Base-by-base conservation (phyloP, 2,113 vertebrate genomes). In the Furnarius figulus region DNA sequence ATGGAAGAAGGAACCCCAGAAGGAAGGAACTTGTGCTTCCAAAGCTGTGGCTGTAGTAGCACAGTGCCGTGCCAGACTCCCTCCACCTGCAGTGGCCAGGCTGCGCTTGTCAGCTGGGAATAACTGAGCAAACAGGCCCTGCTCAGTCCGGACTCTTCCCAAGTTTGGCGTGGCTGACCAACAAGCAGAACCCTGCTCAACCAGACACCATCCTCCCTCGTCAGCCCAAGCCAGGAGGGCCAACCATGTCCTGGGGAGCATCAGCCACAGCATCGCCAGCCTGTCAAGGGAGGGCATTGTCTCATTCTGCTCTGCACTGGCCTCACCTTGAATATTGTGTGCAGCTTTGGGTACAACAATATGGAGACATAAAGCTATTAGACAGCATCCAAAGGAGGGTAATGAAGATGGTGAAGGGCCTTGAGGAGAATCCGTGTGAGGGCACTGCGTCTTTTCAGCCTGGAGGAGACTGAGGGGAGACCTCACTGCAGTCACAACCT, bases 31-130 rank as follows among this genome's bases (percentile, higher is more conserved):
- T 11, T 8, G 8, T 8, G 22, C 8, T 67, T 62, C 40, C 37
- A 12, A n/a, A 67, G 61, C 21, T 14, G 24, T 6, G 6, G 40
- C 50, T 39, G 14, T 2, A 2, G 79, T 44, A 37, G 65, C 1
- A 2, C 35, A 35, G 27, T 16, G 8, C 33, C 1, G 0, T 22
- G 14, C 28, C 35, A 12, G 27, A 3, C 14, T 49, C 53, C 17
- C 39, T 84, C 25, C 24, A 23, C 6, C 28, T 24, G 65, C 59
- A 10, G 4, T 7, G 3, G 9, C 44, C 13, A 7, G 25, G 75
- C 84, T 8, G 1, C 10, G 2, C 46, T 25, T 16, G 10, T 1
- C 6, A 40, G 14, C 33, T 1, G 0, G 9, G 12, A 33, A 3
- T 22, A 18, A 10, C 39, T 0, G 0, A 16, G 47, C 61, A 7